Base-by-base conservation (phyloP, 2,113 vertebrate genomes). In the Hypomesus transpacificus region DNA sequence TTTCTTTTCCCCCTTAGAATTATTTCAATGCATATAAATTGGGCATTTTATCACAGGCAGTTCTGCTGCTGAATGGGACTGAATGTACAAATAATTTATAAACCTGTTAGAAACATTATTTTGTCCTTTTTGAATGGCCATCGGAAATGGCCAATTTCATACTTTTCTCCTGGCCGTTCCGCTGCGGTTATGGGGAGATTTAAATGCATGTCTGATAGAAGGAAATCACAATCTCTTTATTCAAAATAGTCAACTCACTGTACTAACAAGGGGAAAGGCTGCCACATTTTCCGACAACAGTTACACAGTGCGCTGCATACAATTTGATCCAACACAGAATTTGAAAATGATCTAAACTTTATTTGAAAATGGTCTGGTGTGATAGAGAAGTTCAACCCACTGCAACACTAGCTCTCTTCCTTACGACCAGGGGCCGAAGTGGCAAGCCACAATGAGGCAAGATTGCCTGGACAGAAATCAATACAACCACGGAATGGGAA, bases 401-500 rank as follows among this genome's bases (percentile, higher is more conserved):
- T 90, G 90, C 91, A 86, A 89, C 91, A 90, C 88, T 88, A 86
- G 85, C 76, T 92, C 89, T 66, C 87, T 80, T 86, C 87, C 73
- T 85, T 78, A 90, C 84, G 92, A 91, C 87, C 85, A 84, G 85
- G 85, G 90, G 91, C 93, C 81, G 54, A 51, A 92, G 93, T 87
- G 70, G 79, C 89, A 90, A 92, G 89, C 89, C 86, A 87, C 89
- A 88, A 88, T 90, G 89, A 91, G 91, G 87, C 82, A 83, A 87
- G 89, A 87, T 90, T 88, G 85, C 90, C 87, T 85, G 88, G 91
- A 92, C 90, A 91, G 89, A 95, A 94, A 96, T 95, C 95, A 94
- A 94, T 95, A 94, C 73, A 76, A 75, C 79, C 83, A 85, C 80
- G 88, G 89, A 92, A 90, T 84, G 87, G 87, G 88, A 89, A 89